phyloP scores from a whole-genome alignment of 2,113 vertebrate species.

The Bufo bufo region DNA sequence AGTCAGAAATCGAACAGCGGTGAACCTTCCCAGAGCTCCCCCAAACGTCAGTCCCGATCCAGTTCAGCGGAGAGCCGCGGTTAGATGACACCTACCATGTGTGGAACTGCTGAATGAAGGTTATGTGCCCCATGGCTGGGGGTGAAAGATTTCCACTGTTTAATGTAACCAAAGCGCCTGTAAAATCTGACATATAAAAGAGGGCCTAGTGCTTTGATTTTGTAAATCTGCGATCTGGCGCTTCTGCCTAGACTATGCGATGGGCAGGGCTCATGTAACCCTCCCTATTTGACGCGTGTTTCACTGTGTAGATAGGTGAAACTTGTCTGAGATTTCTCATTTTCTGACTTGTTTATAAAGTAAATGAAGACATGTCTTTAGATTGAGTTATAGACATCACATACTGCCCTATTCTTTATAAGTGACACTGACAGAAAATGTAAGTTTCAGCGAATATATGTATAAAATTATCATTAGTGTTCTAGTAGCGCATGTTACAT shows the following conservation, averaged over 20 bases:
- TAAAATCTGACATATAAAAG: slow-evolving; percentile 14
- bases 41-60: slow-evolving; percentile 72
- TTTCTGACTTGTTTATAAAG: slow-evolving; percentile 31
- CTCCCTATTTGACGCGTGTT: neutral
- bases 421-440: too few relatives aligned
- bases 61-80: slow-evolving; percentile 73
- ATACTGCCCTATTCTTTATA: slow-evolving; percentile 17
- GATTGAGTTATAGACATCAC: neutral
- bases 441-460: neutral
- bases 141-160: slow-evolving; percentile 30
- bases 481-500: neutral
- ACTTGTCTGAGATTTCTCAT: neutral
- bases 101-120: slow-evolving; percentile 41
- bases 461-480: neutral
- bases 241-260: neutral
- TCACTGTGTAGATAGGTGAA: slow-evolving; percentile 27
- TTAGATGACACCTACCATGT: slow-evolving; percentile 55
- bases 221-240: slow-evolving; percentile 27
- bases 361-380: slow-evolving; percentile 15
- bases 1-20: slow-evolving; percentile 70
- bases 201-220: slow-evolving; percentile 37
- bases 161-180: slow-evolving; percentile 53
- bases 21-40: slow-evolving; percentile 70
- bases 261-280: neutral
- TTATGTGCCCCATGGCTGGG: slow-evolving; percentile 35